A percentile compares a stretch with the other conserved stretches of the same genome.
These are phyloP conservation scores for Enteromius argenteus DNA, from an alignment of 2,797 vertebrate species.

Conservation along the genomic window DNA sequence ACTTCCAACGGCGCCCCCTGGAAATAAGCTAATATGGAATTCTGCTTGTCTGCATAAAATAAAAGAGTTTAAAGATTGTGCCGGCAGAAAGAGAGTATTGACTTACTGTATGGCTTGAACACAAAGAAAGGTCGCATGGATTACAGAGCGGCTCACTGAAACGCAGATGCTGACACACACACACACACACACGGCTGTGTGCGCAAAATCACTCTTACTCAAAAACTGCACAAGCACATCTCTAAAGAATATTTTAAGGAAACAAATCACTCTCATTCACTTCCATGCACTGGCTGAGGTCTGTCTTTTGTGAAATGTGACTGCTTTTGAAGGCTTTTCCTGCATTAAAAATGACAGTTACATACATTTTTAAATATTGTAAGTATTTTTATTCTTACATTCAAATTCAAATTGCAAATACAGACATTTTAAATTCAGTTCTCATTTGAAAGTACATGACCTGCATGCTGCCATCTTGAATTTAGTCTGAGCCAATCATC, in stretches of 20 bases:
- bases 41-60: slow-evolving; percentile 58
- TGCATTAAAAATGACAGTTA: neutral
- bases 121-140: slow-evolving; percentile 55
- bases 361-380: no score
- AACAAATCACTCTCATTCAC: neutral
- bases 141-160: slow-evolving; percentile 11
- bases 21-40: slow-evolving; percentile 52
- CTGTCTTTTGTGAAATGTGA: neutral
- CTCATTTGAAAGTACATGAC: neutral
- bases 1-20: slow-evolving; percentile 45
- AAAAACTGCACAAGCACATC: neutral
- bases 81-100: slow-evolving; percentile 37
- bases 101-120: slow-evolving; percentile 19
- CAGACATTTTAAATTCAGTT: neutral
- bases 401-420: neutral
- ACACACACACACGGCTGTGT: neutral
- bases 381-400: neutral
- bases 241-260: slow-evolving; percentile 5
- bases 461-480: neutral
- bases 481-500: neutral
- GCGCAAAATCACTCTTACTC: neutral
- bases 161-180: neutral
- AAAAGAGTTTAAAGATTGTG: slow-evolving; percentile 47
- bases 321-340: neutral
- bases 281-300: neutral